phyloP scores from a whole-genome alignment of 2,797 vertebrate genomes.

The Molothrus ater region DNA sequence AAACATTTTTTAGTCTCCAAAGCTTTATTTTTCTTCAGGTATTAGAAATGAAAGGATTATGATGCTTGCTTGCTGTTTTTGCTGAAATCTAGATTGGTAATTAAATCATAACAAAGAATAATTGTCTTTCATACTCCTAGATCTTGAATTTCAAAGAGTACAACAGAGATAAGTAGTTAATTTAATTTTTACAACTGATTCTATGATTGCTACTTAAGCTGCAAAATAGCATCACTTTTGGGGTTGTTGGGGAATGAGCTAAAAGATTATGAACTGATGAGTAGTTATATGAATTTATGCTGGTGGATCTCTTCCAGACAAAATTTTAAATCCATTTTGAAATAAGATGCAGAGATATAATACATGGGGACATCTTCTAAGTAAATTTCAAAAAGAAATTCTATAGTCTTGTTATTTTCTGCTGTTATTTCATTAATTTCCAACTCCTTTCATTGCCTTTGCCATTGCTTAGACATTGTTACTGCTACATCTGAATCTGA shows the following conservation, averaged over 20 bases:
- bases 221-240: not conserved
- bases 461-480: not conserved
- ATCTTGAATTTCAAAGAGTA: conserved; percentile 2
- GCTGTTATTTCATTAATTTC: not conserved
- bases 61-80: not conserved
- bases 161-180: conserved; percentile 7
- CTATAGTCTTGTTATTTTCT: not conserved
- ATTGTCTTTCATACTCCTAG: not conserved
- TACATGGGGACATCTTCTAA: not conserved
- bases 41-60: not conserved
- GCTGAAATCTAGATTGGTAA: not conserved
- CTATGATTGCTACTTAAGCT: not conserved
- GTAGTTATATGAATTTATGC: not conserved
- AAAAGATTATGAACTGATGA: not conserved
- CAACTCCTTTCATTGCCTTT: not conserved
- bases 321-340: not conserved
- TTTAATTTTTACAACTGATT: conserved; percentile 27
- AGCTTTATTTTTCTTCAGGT: not conserved
- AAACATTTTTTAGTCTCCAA: not conserved
- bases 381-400: not conserved
- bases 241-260: not conserved
- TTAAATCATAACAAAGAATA: not conserved
- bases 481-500: not conserved
- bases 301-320: not conserved
- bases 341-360: not conserved